Evolutionary conservation across 2,113 vertebrate species (phyloP), one percentile per base, ranked within the genome.

Genomic region (Periophthalmodon schlosseri): DNA sequence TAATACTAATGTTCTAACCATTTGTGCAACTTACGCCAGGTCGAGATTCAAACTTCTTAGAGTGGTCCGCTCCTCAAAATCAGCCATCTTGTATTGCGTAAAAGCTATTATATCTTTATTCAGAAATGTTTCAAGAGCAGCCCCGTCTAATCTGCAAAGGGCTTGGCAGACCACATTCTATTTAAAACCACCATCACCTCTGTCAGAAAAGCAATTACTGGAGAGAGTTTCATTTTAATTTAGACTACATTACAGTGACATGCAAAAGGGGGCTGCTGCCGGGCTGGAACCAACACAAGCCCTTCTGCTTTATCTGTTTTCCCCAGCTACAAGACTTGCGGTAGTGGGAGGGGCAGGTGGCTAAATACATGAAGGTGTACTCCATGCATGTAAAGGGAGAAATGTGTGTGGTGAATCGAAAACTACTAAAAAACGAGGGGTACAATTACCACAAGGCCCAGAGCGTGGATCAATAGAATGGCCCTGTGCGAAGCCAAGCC

Each of bases 161-260:
- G 81, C 83, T 81, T 81, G 74, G 76, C 77, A 77, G 86, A 79
- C 68, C 47, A 24, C 71, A 73, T 75, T 90, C 91, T 91, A 88
- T 92, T 93, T 91, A 89, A 91, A 90, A 90, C 82, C 74, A 66
- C 74, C 87, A 90, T 91, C 90, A 91, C 91, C 93, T 92, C 92
- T 91, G 91, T 94, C 92, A 89, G 88, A 89, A 93, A 94, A 92
- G 91, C 90, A 93, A 93, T 93, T 94, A 92, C 86, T 73, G 81
- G 86, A 84, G 87, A 93, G 89, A 80, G 89, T 87, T 94, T 93
- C 82, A 85, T 91, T 94, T 93, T 90, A 88, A 93, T 93, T 93
- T 91, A 89, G 90, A 93, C 93, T 90, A 89, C 89, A 89, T 93
- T 93, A 91, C 91, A 93, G 86, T 86, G 86, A 82, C 87, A 79